phyloP scores from a whole-genome alignment of 2,888 invertebrate species.

The Pristionchus arcanus region DNA sequence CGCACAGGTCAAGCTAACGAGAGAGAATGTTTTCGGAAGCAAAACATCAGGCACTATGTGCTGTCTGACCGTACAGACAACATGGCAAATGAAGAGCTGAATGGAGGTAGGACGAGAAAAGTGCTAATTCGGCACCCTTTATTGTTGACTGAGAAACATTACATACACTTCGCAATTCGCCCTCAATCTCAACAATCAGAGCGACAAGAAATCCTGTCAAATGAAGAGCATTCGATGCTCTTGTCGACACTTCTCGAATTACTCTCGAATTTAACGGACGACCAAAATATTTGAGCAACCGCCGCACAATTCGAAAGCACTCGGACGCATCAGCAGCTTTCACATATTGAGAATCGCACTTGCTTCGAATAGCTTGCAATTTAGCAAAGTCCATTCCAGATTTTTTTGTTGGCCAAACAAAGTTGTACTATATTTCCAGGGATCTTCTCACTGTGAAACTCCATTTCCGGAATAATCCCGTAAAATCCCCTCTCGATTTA shows the following conservation, averaged over 20 bases:
- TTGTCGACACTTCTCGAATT: background rate
- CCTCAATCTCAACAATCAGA: background rate
- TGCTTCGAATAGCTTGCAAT: background rate
- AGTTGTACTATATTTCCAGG: too few relatives aligned
- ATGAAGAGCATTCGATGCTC: background rate
- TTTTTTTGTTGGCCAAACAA: too few relatives aligned
- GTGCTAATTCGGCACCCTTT: background rate
- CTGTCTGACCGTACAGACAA: background rate
- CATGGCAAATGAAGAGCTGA: background rate
- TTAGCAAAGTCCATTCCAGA: too few relatives aligned
- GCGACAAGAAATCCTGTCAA: background rate
- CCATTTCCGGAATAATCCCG: too few relatives aligned
- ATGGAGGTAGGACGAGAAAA: background rate
- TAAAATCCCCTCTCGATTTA: too few relatives aligned
- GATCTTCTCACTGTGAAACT: too few relatives aligned
- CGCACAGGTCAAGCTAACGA: background rate
- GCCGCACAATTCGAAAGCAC: background rate
- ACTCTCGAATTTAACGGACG: background rate
- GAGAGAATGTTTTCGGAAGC: background rate
- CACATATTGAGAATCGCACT: background rate
- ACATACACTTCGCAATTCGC: background rate
- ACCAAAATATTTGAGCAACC: slow-evolving; percentile 19
- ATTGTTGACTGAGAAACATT: background rate
- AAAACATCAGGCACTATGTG: background rate
- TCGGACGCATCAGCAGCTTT: background rate